phyloP scores from a whole-genome alignment of 2,113 vertebrate species.

The Haliaeetus leucogaster region DNA sequence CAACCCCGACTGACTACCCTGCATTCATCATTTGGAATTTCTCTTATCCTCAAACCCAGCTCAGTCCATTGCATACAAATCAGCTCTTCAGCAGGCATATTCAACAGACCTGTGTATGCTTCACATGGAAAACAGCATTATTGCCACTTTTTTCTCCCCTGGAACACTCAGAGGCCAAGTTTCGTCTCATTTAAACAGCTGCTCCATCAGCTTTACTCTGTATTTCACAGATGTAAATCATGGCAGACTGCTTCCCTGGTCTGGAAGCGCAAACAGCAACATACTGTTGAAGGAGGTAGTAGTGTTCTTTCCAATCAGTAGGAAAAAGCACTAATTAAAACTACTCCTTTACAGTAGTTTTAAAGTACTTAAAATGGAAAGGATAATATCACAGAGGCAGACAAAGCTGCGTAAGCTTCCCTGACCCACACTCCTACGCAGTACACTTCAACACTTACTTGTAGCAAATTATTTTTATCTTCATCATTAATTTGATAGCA shows the following conservation, averaged over 20 bases:
- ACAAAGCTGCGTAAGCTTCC: background rate
- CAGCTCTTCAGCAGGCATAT: background rate
- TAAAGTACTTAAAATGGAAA: background rate
- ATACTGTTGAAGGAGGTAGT: background rate
- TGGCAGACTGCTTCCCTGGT: background rate
- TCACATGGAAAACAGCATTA: background rate
- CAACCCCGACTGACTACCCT: accelerated
- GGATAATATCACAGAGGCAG: background rate
- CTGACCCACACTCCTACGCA: background rate
- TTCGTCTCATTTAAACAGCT: background rate
- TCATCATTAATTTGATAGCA: background rate
- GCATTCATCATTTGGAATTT: background rate
- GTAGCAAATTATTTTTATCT: background rate
- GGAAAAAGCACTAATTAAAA: background rate
- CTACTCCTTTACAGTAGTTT: background rate
- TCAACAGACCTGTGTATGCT: background rate
- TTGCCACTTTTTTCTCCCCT: background rate
- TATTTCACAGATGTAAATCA: background rate
- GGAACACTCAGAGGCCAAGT: background rate
- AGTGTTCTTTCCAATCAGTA: background rate
- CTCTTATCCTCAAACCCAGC: background rate
- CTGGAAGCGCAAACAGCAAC: background rate
- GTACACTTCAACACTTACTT: background rate
- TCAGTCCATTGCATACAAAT: background rate
- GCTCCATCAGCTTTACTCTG: background rate